phyloP scores from a whole-genome alignment of 53 echinoderm and acorn worm genomes.

The Actinopyga echinites region DNA sequence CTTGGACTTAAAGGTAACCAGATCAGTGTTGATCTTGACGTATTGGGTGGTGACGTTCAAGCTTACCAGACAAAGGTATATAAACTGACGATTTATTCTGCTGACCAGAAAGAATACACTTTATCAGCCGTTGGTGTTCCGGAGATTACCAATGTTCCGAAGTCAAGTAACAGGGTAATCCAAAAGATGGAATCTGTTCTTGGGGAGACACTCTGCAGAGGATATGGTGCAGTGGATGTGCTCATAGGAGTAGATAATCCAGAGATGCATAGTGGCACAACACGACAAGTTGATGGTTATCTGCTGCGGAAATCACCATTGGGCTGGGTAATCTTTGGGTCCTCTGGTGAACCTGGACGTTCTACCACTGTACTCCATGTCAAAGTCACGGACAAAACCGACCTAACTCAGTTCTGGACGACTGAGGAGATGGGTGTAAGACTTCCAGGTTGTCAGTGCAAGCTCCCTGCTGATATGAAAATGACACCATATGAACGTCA shows the following conservation, averaged over 20 bases:
- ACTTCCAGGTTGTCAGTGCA: conserved; percentile 31
- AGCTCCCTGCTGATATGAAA: neutral
- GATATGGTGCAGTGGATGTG: conserved; percentile 40
- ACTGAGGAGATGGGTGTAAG: conserved; percentile 54
- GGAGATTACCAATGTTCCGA: conserved; percentile 28
- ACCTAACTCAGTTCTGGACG: conserved; percentile 53
- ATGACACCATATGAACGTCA: neutral
- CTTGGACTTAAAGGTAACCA: conserved; percentile 44
- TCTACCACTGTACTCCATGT: conserved; percentile 39
- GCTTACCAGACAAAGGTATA: conserved; percentile 34
- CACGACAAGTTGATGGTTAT: conserved; percentile 32
- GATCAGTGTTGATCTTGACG: conserved; percentile 4
- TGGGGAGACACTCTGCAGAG: neutral
- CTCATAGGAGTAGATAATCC: conserved; percentile 45
- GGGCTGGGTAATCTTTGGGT: conserved; percentile 57
- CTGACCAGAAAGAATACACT: conserved; percentile 14
- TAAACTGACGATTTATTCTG: conserved; percentile 8
- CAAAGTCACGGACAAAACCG: conserved; percentile 45
- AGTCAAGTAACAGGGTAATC: neutral
- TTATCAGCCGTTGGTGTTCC: conserved; percentile 50
- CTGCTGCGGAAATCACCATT: conserved; percentile 47
- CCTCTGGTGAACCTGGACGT: neutral
- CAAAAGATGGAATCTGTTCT: neutral
- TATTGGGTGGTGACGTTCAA: conserved; percentile 37
- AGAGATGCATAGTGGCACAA: conserved; percentile 26